A percentile compares a stretch with the other conserved stretches of the same genome.
These are phyloP conservation scores for Cyprinus carpio DNA, from an alignment of 2,113 vertebrate species.

Conservation along the genomic window DNA sequence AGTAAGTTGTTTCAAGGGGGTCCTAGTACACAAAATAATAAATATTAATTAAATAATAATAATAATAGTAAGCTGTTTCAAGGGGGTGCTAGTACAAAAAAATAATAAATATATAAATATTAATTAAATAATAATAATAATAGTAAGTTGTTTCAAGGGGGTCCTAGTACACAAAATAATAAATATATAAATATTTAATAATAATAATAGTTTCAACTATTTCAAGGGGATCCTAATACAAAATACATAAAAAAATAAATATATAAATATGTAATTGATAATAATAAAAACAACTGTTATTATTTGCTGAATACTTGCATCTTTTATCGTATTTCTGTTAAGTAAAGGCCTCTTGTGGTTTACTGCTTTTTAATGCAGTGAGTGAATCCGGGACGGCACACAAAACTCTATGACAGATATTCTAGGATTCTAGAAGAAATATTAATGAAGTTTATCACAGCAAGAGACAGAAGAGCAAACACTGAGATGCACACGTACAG, in stretches of 20 bases:
- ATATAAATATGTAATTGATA: neutral
- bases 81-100: too few species aligned
- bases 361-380: neutral
- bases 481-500: constrained; percentile 47
- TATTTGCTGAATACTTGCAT: neutral
- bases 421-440: constrained; percentile 1
- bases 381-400: neutral
- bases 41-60: too few species aligned
- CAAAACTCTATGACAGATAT: neutral
- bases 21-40: too few species aligned
- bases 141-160: too few species aligned
- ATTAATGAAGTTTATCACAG: constrained; percentile 38
- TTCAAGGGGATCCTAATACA: too few species aligned
- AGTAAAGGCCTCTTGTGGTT: neutral
- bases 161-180: too few species aligned
- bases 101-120: too few species aligned
- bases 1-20: too few species aligned
- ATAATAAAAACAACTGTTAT: neutral
- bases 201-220: too few species aligned
- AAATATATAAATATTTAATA: too few species aligned
- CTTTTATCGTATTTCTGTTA: neutral
- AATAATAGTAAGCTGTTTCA: neutral
- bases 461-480: constrained; percentile 34
- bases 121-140: too few species aligned
- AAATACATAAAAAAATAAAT: too few species aligned